Base-by-base conservation (phyloP, 1,140 invertebrate species). In the Sitophilus oryzae region DNA sequence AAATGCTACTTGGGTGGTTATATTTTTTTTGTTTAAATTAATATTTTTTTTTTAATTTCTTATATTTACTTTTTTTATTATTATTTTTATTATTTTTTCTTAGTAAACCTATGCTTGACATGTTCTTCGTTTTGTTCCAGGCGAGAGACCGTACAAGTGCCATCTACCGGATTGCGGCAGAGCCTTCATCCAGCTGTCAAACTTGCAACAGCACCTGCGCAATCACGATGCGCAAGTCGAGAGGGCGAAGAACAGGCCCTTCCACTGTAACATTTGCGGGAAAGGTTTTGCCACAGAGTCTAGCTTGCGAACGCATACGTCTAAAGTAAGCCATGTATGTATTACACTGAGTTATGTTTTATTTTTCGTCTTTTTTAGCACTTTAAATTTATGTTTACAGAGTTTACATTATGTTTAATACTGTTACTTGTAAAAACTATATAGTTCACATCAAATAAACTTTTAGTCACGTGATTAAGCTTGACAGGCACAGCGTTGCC, bases 161-260 rank as follows among this genome's bases (percentile, higher is more conserved):
- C 91, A 95, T 71, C 79, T 96, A 65, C 89, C 91, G 22, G 92
- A 96, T 67, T 97, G 94, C 74, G 92, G 92, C 19, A 80, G 93
- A 63, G 92, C 93, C 52, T 98, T 98, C 77, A 96, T 96, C 70
- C 94, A 98, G 76, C 81, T 97, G 65, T 96, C 93, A 22, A 98
- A 97, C 75, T 83, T 97, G 9, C 93, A 97, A 71, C 94, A 97
- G 70, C 94, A 98, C 72, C 82, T 97, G 59, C 79, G 93, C 56
- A 97, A 96, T 76, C 94, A 98, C 75, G 93, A 96, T 68, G 90
- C 91, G 48, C 92, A 96, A 73, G 88, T 95, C 53, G 92, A 96
- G 71, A 81, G 93, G 56, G 91, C 92, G 68, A 95, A 95, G 74
- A 95, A 93, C 74, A 78, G 92, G 51, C 92, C 92, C 18, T 96